These are phyloP conservation scores for Nothobranchius kuhntae DNA, from an alignment of 2,113 vertebrate genomes.

Conservation along the genomic window DNA sequence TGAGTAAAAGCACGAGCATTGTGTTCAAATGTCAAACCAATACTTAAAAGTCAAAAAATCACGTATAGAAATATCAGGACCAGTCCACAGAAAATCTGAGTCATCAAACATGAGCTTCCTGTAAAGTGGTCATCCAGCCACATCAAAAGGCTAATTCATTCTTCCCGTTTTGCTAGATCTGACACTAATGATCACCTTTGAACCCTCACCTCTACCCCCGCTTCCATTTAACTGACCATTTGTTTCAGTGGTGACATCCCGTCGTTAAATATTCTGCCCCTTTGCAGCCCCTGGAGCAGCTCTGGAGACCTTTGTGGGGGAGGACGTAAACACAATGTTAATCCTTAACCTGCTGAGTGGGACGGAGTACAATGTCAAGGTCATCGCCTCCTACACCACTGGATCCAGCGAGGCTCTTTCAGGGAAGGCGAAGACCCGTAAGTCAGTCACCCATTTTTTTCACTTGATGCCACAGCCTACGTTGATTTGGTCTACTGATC, in stretches of 20 bases:
- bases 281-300: slow-evolving; percentile 85
- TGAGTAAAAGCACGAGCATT: too few species aligned
- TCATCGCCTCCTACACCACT: slow-evolving; percentile 92
- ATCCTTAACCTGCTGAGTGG: slow-evolving; percentile 93
- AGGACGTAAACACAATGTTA: slow-evolving; percentile 92
- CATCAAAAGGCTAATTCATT: background rate
- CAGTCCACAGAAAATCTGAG: too few species aligned
- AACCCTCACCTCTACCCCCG: background rate
- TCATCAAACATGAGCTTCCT: background rate
- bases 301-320: slow-evolving; percentile 94
- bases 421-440: slow-evolving; percentile 89
- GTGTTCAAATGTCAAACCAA: too few species aligned
- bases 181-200: slow-evolving; percentile 9
- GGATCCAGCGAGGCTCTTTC: slow-evolving; percentile 91
- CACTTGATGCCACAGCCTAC: too few species aligned
- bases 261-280: background rate
- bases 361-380: slow-evolving; percentile 91
- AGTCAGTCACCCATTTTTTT: slow-evolving; percentile 53
- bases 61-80: too few species aligned
- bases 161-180: background rate
- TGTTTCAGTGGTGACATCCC: background rate
- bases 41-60: too few species aligned
- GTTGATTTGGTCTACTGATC: too few species aligned
- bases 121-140: background rate
- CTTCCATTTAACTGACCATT: background rate